phyloP scores from a whole-genome alignment of 2,113 vertebrate genomes.

The Prionailurus bengalensis region DNA sequence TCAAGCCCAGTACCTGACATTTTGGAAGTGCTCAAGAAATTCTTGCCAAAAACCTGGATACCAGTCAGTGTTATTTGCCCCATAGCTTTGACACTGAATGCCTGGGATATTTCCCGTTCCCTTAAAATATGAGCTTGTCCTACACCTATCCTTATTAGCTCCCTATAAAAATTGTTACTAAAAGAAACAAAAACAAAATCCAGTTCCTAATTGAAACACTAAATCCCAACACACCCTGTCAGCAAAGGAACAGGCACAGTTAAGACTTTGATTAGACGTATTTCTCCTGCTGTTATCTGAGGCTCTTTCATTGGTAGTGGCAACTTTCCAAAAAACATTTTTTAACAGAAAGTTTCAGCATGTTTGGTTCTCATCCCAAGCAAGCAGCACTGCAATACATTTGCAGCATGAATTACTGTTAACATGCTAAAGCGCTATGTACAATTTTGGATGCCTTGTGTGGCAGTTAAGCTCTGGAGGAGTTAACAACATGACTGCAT shows the following conservation, averaged over 20 bases:
- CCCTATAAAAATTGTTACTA: slow-evolving; percentile 59
- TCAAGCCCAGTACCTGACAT: background rate
- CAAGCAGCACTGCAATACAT: background rate
- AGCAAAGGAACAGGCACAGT: background rate
- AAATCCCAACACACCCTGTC: slow-evolving; percentile 49
- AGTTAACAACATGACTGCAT: background rate
- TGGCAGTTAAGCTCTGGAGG: background rate
- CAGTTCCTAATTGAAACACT: background rate
- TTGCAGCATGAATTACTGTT: background rate
- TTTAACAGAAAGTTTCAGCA: slow-evolving; percentile 30
- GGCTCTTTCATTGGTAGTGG: background rate
- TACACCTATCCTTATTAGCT: slow-evolving; percentile 22
- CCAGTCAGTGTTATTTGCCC: background rate
- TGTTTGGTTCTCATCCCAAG: background rate
- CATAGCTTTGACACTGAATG: background rate
- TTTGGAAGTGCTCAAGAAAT: background rate
- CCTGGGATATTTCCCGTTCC: background rate
- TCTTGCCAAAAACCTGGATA: background rate
- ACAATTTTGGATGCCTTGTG: background rate
- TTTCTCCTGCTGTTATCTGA: slow-evolving; percentile 21
- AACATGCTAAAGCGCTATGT: background rate
- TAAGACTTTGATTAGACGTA: background rate
- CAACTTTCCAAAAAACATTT: slow-evolving; percentile 23
- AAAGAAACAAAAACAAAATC: slow-evolving; percentile 63
- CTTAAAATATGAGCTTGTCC: slow-evolving; percentile 37